Conservation (phyloP, 92 coral and sea anemone genomes). For the Chrysogorgia sp. region DNA sequence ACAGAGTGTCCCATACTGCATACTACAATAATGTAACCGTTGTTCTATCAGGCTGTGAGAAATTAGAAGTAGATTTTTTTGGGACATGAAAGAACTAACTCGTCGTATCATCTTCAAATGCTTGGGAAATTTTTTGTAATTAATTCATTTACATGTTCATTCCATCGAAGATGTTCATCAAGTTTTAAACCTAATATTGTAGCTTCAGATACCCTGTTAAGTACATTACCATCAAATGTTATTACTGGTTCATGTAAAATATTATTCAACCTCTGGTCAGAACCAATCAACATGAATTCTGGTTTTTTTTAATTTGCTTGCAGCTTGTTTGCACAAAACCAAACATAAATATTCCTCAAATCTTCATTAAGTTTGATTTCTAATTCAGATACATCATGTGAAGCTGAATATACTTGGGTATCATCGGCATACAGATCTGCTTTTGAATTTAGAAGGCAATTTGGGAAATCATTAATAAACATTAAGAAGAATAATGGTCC, state of each 20-base stretch:
- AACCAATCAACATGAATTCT: neutral
- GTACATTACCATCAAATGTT: neutral
- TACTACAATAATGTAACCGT: neutral
- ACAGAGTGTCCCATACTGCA: neutral
- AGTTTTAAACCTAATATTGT: neutral
- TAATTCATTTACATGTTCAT: neutral
- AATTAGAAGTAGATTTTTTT: neutral
- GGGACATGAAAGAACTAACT: neutral
- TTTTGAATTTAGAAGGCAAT: neutral
- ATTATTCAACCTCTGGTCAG: neutral
- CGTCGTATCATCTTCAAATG: neutral
- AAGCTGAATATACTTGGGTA: neutral
- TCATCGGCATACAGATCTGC: neutral
- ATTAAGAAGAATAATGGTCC: neutral
- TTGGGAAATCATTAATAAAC: neutral
- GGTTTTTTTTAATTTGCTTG: neutral
- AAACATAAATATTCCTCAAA: neutral
- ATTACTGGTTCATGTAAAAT: neutral
- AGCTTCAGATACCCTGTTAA: neutral
- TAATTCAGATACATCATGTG: neutral
- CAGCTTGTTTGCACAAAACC: neutral
- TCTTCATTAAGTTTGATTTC: neutral
- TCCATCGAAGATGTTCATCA: neutral
- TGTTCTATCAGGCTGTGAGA: neutral
- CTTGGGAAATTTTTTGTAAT: neutral